Base-by-base conservation (phyloP, 1,140 invertebrate species). In the Lordiphosa collinella region DNA sequence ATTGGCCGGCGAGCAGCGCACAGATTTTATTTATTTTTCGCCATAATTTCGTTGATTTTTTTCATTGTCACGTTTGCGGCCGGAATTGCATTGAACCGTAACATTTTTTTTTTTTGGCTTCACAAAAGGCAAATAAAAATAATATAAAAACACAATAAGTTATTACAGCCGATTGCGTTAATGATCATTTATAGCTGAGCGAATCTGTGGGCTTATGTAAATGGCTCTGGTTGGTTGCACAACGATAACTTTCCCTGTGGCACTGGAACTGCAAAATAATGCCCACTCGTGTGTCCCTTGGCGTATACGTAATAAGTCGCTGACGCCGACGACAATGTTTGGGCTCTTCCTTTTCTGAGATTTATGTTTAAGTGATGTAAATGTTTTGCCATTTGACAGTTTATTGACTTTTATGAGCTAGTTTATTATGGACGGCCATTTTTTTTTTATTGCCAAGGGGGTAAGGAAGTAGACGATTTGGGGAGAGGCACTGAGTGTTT, bases 351-450 rank as follows among this genome's bases (percentile, higher is more conserved):
- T 35, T 22, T 35, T 22, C 40, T 22, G 58, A 74, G 71, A 74
- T 74, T 75, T 75, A 76, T 69, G 60, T 61, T 60, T 57, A 76
- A 76, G 72, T 66, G 66, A 66, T 70, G 72, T 76, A 71, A 76
- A 76, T 76, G 72, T 55, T 60, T 65, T 55, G 61, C 61, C 67
- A 76, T 76, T 76, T 76, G 72, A 76, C 72, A 75, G 72, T 76
- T 76, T 76, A 76, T 76, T 76, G 72, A 76, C 72, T 76, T 76
- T 76, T 70, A 76, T 76, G 72, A 76, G 72, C 69, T 70, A 76
- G 72, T 75, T 75, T 75, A 75, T 75, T 76, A 65, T 69, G 22
- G 16, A 16, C 49, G 18, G 9, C 13, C 4, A 14, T 53, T 35
- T 34, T 54, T 47, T 60, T 67, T 58, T 59, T 67, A 67, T 67